A percentile compares a stretch with the other conserved stretches of the same genome.
phyloP scores from a whole-genome alignment of 92 coral and sea anemone species.

The Phenganax marumi region DNA sequence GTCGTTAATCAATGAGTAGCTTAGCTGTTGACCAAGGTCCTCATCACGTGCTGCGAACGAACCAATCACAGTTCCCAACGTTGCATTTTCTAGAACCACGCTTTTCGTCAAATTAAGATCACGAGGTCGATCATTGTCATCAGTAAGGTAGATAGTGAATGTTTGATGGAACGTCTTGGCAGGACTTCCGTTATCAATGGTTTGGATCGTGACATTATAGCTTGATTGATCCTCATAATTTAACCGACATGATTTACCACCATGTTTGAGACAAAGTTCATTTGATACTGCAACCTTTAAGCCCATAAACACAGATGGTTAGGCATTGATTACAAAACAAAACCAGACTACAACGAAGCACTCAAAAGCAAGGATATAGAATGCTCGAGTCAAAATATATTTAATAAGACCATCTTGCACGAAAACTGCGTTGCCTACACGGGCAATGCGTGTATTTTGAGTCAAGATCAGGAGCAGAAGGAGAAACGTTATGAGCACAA shows the following conservation, averaged over 20 bases:
- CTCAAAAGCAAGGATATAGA: no score
- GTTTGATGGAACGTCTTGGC: slow-evolving; percentile 18
- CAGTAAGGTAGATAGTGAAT: slow-evolving; percentile 24
- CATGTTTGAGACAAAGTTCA: slow-evolving; percentile 15
- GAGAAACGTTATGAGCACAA: no score
- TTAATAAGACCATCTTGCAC: no score
- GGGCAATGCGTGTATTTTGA: no score
- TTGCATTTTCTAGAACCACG: slow-evolving; percentile 17
- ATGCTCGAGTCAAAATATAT: no score
- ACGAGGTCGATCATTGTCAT: slow-evolving; percentile 41
- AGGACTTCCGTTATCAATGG: slow-evolving; percentile 32
- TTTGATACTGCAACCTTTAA: slow-evolving; percentile 29
- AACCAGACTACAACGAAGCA: no score
- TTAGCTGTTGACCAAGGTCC: slow-evolving; percentile 36
- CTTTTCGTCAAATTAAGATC: slow-evolving; percentile 24
- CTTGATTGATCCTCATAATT: slow-evolving; percentile 28
- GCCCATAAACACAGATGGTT: neutral
- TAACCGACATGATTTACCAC: slow-evolving; percentile 14
- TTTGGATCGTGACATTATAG: slow-evolving; percentile 15
- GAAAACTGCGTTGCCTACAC: no score
- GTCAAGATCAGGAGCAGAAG: no score
- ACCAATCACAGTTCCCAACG: slow-evolving; percentile 33
- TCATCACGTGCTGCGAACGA: slow-evolving; percentile 51
- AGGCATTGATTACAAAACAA: neutral
- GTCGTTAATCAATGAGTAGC: slow-evolving; percentile 73